Percentiles rank a stretch among this genome's conserved stretches.
Conservation (phyloP, 2,113 vertebrate genomes). For the Oriolus oriolus region DNA sequence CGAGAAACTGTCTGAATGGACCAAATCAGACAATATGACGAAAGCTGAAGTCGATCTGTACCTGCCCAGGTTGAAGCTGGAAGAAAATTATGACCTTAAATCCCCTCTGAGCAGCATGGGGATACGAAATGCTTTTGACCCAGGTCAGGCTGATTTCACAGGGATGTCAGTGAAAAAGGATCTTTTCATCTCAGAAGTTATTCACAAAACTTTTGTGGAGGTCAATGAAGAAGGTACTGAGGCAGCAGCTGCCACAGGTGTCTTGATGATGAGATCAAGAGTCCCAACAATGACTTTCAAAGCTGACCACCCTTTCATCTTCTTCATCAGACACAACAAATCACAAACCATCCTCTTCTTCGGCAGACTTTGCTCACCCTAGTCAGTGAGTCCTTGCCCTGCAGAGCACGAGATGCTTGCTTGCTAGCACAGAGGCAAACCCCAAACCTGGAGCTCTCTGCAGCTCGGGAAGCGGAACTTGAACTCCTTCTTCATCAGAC, state of each 20-base stretch:
- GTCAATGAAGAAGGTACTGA: constrained; percentile 89
- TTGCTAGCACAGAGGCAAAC: not conserved
- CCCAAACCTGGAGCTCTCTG: not conserved
- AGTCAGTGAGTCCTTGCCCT: not conserved
- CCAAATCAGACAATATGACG: constrained; percentile 70
- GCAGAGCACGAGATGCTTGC: not conserved
- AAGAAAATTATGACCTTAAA: constrained; percentile 79
- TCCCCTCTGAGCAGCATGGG: constrained; percentile 74
- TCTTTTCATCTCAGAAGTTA: constrained; percentile 79
- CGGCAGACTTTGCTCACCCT: constrained; percentile 67
- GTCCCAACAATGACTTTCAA: constrained; percentile 11
- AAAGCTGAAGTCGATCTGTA: constrained; percentile 63
- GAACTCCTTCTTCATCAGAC: not conserved
- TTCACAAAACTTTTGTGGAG: constrained; percentile 87
- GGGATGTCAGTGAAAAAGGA: constrained; percentile 77
- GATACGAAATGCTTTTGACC: constrained; percentile 78
- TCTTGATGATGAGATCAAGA: constrained; percentile 64
- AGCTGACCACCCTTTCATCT: constrained; percentile 75
- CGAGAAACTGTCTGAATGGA: constrained; percentile 80
- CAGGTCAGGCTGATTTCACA: constrained; percentile 72
- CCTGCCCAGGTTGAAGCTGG: constrained; percentile 81
- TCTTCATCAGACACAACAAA: constrained; percentile 73
- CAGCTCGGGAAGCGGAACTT: fast-evolving
- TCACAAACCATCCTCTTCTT: constrained; percentile 71
- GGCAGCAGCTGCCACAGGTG: constrained; percentile 75